Percentiles rank a stretch among this genome's conserved stretches.
Evolutionary conservation across 2,888 invertebrate genomes (phyloP).

Genomic region (Seladonia tumulorum): DNA sequence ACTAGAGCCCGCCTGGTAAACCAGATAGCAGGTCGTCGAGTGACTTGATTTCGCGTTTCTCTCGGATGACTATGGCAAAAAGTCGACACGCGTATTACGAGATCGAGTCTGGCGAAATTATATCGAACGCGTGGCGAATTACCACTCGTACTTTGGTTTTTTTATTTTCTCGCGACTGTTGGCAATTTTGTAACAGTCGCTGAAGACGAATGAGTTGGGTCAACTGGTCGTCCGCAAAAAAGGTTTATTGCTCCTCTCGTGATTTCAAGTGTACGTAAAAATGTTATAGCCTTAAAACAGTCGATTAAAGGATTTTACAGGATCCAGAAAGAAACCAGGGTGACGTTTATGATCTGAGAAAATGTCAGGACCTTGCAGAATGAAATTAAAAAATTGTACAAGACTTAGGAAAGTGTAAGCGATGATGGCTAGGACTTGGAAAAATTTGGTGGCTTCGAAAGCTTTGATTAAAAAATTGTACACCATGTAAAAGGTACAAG

Average conservation of each 20-base stretch:
- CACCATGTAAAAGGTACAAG: no score
- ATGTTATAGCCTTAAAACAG: background rate
- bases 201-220: background rate
- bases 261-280: background rate
- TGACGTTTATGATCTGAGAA: background rate
- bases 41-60: constrained; percentile 19
- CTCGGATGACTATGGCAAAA: background rate
- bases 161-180: background rate
- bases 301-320: background rate
- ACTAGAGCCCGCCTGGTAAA: background rate
- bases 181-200: background rate
- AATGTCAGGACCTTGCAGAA: background rate
- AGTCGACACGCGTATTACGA: constrained; percentile 13
- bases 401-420: no score
- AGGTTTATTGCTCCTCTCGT: background rate
- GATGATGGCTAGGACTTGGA: background rate
- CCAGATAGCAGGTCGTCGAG: background rate
- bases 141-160: background rate
- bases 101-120: constrained; percentile 23
- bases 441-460: background rate
- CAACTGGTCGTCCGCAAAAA: background rate
- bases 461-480: background rate
- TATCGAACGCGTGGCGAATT: constrained; percentile 26
- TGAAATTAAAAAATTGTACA: no score
- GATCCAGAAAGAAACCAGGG: background rate